Conservation (phyloP, 2,113 vertebrate species). For the Orycteropus afer region DNA sequence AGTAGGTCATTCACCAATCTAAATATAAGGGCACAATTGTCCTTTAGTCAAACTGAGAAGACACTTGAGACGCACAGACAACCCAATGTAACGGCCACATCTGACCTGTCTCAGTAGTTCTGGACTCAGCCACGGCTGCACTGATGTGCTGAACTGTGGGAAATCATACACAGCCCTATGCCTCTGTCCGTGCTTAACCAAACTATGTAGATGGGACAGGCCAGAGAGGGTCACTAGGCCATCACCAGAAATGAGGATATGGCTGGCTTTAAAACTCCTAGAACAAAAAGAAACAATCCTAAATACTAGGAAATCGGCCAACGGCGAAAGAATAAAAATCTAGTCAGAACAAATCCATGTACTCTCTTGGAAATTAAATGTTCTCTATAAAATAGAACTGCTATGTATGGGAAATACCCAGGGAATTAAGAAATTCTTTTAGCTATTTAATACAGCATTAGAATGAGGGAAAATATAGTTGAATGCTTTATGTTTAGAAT, state of each 20-base stretch:
- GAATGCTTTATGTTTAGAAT: constrained; percentile 13
- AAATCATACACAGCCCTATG: constrained; percentile 94
- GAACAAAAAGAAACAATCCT: constrained; percentile 85
- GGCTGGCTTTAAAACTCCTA: constrained; percentile 98
- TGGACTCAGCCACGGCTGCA: constrained; percentile 98
- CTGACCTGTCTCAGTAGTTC: constrained; percentile 97
- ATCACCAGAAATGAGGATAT: constrained; percentile 96
- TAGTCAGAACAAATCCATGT: constrained; percentile 55
- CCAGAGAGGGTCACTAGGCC: constrained; percentile 96
- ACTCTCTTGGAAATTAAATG: constrained; percentile 44
- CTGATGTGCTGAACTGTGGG: constrained; percentile 94
- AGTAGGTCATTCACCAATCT: constrained; percentile 57
- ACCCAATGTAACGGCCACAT: constrained; percentile 69
- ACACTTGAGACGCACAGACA: constrained; percentile 70
- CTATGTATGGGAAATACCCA: background rate
- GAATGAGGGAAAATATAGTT: background rate
- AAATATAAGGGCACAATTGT: constrained; percentile 52
- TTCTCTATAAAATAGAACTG: constrained; percentile 28
- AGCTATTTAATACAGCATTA: background rate
- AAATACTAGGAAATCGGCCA: constrained; percentile 73
- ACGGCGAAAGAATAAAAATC: constrained; percentile 60
- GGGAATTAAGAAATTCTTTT: constrained; percentile 16
- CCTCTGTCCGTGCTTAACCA: constrained; percentile 95
- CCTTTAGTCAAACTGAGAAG: constrained; percentile 67
- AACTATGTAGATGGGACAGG: constrained; percentile 94